Conservation (phyloP, 2,888 invertebrate genomes). For the Zele albiditarsus region DNA sequence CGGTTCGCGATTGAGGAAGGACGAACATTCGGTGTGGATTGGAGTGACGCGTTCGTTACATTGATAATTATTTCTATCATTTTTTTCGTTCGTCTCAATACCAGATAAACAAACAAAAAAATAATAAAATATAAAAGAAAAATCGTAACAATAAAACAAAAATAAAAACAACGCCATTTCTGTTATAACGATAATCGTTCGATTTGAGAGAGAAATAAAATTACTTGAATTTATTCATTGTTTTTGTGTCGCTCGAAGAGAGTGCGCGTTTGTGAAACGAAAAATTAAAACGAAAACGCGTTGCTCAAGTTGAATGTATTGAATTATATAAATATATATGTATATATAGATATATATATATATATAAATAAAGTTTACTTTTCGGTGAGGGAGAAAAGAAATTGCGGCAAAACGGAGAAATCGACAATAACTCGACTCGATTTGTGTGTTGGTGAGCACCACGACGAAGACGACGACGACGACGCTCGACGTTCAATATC, state of each 20-base stretch:
- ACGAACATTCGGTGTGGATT: constrained; percentile 36
- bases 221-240: background rate
- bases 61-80: constrained; percentile 23
- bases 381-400: no score
- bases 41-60: constrained; percentile 27
- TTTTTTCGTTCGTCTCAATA: constrained; percentile 9
- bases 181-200: background rate
- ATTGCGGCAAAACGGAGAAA: background rate
- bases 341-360: no score
- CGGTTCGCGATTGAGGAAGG: constrained; percentile 47
- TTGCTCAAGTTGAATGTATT: no score
- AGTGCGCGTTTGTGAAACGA: no score
- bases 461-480: constrained; percentile 14
- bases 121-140: background rate
- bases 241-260: no score
- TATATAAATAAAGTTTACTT: no score
- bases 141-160: background rate
- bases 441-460: background rate
- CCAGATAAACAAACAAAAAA: background rate
- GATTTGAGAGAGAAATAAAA: background rate
- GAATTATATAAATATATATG: no score
- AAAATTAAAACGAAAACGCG: no score
- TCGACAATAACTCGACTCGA: background rate
- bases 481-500: constrained; percentile 39
- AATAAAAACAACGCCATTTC: background rate